Percentiles rank a stretch among this genome's conserved stretches.
phyloP scores from a whole-genome alignment of 2,888 invertebrate species.

The Eupeodes latifasciatus region DNA sequence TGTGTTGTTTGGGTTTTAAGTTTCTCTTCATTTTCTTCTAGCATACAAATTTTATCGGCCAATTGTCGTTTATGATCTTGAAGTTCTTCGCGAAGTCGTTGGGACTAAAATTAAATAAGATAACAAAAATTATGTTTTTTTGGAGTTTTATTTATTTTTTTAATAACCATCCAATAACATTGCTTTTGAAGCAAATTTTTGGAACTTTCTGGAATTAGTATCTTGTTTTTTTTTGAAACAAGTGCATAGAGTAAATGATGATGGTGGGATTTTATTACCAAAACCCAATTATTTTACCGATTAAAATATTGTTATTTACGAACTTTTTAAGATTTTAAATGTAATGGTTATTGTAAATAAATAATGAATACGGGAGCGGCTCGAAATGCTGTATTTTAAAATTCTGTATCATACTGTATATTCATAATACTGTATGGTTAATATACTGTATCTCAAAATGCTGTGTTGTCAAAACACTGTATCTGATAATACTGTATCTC shows the following conservation, averaged over 20 bases:
- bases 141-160: not conserved
- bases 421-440: too few species aligned
- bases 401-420: too few species aligned
- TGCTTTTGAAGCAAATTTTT: not conserved
- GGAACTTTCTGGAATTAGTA: not conserved
- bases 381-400: too few species aligned
- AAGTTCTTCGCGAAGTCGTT: slow-evolving; percentile 79
- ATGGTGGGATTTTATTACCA: too few species aligned
- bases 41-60: slow-evolving; percentile 81
- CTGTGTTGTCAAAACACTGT: too few species aligned
- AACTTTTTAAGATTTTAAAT: too few species aligned
- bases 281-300: too few species aligned
- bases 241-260: not conserved
- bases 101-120: slow-evolving; percentile 69
- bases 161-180: not conserved
- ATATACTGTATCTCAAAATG: too few species aligned
- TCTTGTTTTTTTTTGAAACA: not conserved
- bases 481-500: too few species aligned
- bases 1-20: slow-evolving; percentile 80
- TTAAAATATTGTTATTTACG: too few species aligned
- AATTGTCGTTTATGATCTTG: slow-evolving; percentile 80
- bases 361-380: too few species aligned
- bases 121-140: not conserved
- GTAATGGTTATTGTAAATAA: too few species aligned
- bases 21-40: slow-evolving; percentile 81